Base-by-base conservation (phyloP, 2,797 vertebrate genomes). In the Paguma larvata region DNA sequence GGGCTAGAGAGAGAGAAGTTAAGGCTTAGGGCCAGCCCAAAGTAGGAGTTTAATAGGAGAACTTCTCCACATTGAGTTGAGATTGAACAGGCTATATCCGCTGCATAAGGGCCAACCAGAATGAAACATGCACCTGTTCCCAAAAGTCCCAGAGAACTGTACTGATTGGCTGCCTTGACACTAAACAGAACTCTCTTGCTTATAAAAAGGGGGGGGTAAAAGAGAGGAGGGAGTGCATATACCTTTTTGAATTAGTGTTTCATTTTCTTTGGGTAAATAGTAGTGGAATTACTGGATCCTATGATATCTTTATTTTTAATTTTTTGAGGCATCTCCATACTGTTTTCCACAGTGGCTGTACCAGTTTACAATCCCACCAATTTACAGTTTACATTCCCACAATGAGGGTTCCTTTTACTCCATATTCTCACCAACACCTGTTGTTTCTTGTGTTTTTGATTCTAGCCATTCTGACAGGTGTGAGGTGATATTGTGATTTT, bases 121-220 rank as follows among this genome's bases (percentile, higher is more conserved):
- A 67, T 41, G 38, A 84, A 92, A 51, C 48, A 30, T 62, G 8
- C 4, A n/a, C n/a, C 51, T 51, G 23, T 72, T 85, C 21, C 75
- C 46, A 41, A 18, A 13, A 82, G 46, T 82, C 48, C 10, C 18
- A 72, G 87, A 95, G 19, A 95, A 72, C 46, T 91, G 27, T 91
- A 67, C 30, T 67, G 68, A 77, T 59, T 9, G 41, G 18, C 46
- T 62, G 21, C 27, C 56, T 93, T 75, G 34, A 59, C 65, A 63
- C 14, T 44, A 89, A 89, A 46, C 30, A 67, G 85, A 92, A 62
- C 23, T 88, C 23, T 65, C 41, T 93, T 88, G 44, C 84, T 93
- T 59, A 23, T 9, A 59, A 70, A 95, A 94, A 82, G 25, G 65
- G 95, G 70, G 14, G 59, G 25, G 16, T 18, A 85, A 89, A 87